Evolutionary conservation across 2,888 invertebrate genomes (phyloP).

Genomic region (Nomada goodeniana): DNA sequence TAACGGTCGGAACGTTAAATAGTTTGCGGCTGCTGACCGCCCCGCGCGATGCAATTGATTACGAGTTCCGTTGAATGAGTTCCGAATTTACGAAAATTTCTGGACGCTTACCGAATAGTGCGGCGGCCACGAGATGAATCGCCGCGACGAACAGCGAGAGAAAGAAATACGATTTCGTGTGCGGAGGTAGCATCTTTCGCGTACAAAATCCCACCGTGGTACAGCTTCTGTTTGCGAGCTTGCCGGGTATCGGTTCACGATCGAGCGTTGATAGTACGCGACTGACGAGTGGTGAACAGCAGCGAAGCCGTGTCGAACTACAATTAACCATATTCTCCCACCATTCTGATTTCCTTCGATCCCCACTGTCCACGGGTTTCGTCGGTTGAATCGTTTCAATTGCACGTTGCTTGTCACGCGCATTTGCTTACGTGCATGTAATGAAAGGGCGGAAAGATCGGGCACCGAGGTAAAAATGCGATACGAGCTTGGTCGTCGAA

Average conservation of each 20-base stretch:
- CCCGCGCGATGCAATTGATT: neutral
- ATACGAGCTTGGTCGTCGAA: conserved; percentile 7
- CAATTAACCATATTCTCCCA: conserved; percentile 49
- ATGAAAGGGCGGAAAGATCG: neutral
- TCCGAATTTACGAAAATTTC: neutral
- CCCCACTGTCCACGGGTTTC: neutral
- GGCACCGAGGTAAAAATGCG: neutral
- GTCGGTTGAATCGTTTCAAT: neutral
- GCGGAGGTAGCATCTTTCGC: neutral
- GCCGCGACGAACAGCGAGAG: neutral
- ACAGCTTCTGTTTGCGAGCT: conserved; percentile 6
- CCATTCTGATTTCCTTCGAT: conserved; percentile 43
- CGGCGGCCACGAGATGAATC: neutral
- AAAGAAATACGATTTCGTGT: neutral
- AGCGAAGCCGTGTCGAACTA: conserved; percentile 35
- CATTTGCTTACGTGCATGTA: neutral
- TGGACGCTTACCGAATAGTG: conserved; percentile 27
- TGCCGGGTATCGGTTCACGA: conserved; percentile 56
- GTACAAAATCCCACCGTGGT: neutral
- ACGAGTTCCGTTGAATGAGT: neutral
- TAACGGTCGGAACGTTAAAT: neutral
- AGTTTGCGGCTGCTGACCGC: neutral
- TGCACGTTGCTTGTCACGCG: too few relatives aligned
- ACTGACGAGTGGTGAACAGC: conserved; percentile 64
- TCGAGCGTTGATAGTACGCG: conserved; percentile 67